Percentiles rank a stretch among this genome's conserved stretches.
Conservation (phyloP, 2,113 vertebrate species). For the Oreotragus oreotragus region DNA sequence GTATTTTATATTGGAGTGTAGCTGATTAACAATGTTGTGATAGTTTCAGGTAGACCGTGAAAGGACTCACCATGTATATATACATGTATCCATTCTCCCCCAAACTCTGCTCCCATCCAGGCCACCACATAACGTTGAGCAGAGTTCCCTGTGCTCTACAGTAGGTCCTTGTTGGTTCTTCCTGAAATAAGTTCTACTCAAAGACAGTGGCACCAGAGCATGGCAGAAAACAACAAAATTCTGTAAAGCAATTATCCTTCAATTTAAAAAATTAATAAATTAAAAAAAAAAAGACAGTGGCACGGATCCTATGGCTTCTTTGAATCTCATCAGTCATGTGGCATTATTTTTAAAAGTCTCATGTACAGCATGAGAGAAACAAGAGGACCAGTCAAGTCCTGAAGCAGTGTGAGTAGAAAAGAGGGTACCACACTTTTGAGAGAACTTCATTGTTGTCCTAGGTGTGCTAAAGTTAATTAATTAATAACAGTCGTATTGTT, state of each 20-base stretch:
- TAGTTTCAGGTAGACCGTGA: neutral
- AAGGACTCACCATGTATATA: neutral
- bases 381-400: neutral
- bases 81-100: neutral
- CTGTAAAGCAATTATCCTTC: neutral
- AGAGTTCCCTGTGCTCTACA: neutral
- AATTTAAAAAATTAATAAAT: neutral
- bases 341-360: neutral
- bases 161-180: neutral
- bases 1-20: neutral
- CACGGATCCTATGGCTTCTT: neutral
- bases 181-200: neutral
- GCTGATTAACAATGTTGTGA: neutral
- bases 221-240: neutral
- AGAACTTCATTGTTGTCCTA: neutral
- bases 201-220: neutral
- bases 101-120: neutral
- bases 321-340: neutral
- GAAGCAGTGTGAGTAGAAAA: neutral
- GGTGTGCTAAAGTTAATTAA: neutral
- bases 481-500: neutral
- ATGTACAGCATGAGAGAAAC: neutral
- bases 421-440: neutral
- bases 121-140: neutral
- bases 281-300: neutral